Evolutionary conservation across 1,140 invertebrate species (phyloP).

Genomic region (Drosophila bocki): DNA sequence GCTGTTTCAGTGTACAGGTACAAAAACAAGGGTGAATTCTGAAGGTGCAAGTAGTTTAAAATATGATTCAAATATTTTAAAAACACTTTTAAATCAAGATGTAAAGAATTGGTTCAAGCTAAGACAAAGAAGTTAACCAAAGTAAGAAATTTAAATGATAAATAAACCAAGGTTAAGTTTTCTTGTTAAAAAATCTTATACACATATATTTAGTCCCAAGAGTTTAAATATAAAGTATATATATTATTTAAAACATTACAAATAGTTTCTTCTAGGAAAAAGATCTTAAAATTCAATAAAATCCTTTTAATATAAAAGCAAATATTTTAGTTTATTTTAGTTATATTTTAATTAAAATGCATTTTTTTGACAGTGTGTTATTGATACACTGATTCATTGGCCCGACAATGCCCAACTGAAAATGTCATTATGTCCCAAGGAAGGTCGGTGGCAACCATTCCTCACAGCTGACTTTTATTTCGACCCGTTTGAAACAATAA

Average conservation of each 20-base stretch:
- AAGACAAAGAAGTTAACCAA: neutral
- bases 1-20: neutral
- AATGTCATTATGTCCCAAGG: slow-evolving; percentile 58
- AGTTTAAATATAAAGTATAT: neutral
- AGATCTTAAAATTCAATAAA: no score
- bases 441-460: slow-evolving; percentile 22
- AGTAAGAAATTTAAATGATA: neutral
- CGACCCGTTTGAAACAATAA: slow-evolving; percentile 55
- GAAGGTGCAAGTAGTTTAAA: neutral
- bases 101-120: no score
- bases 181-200: neutral
- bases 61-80: neutral
- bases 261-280: neutral
- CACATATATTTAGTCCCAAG: no score
- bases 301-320: no score
- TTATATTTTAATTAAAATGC: neutral
- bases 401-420: slow-evolving; percentile 56
- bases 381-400: slow-evolving; percentile 65
- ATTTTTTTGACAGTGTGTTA: neutral
- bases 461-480: slow-evolving; percentile 53
- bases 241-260: neutral
- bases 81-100: no score
- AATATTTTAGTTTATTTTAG: no score
- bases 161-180: neutral
- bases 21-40: neutral